A percentile compares a stretch with the other conserved stretches of the same genome.
These are phyloP conservation scores for Isaurus tuberculatus DNA, from an alignment of 92 coral and sea anemone genomes.

Conservation along the genomic window DNA sequence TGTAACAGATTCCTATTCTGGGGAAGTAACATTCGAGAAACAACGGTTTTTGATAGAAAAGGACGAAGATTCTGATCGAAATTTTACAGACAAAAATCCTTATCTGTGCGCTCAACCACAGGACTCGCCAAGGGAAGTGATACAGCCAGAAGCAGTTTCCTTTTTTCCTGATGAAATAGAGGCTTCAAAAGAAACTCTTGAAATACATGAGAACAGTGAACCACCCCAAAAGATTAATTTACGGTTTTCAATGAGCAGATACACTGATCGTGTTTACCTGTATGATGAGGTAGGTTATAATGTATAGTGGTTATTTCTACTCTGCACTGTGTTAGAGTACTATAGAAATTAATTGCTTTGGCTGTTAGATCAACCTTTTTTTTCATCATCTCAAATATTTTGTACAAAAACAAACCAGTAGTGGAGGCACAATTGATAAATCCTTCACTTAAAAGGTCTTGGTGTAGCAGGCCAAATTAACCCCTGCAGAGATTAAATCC, in stretches of 20 bases:
- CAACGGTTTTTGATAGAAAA: not conserved
- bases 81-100: conserved; percentile 4
- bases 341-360: too few relatives aligned
- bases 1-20: not conserved
- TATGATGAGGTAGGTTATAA: conserved; percentile 74
- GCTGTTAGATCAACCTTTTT: too few relatives aligned
- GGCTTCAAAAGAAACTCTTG: not conserved
- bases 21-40: not conserved
- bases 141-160: not conserved
- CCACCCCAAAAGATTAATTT: conserved; percentile 66
- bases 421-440: too few relatives aligned
- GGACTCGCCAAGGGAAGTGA: not conserved
- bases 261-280: conserved; percentile 93
- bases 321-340: too few relatives aligned
- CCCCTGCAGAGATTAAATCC: too few relatives aligned
- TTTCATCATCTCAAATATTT: too few relatives aligned
- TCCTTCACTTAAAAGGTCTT: too few relatives aligned
- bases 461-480: too few relatives aligned
- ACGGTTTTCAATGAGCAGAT: conserved; percentile 80
- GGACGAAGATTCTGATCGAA: not conserved
- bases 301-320: too few relatives aligned
- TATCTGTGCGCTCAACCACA: conserved; percentile 9
- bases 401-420: too few relatives aligned
- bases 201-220: conserved; percentile 30
- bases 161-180: not conserved